These are phyloP conservation scores for Mobula birostris DNA, from an alignment of 2,113 vertebrate species.

Conservation along the genomic window DNA sequence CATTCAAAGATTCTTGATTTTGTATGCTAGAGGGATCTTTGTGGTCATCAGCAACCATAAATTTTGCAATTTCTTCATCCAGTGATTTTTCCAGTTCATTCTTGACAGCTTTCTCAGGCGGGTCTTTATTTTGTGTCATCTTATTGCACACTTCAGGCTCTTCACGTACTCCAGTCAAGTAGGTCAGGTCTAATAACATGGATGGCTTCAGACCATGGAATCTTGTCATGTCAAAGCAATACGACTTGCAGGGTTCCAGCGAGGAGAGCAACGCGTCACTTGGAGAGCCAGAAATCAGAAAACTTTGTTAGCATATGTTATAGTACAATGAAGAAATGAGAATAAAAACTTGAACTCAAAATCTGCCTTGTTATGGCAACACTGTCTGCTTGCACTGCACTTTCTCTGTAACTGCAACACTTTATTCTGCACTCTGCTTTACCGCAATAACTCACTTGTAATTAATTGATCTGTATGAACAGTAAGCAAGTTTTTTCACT, in stretches of 20 bases:
- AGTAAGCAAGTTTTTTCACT: too few relatives aligned
- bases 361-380: too few relatives aligned
- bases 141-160: slow-evolving; percentile 50
- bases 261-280: slow-evolving; percentile 63
- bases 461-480: too few relatives aligned
- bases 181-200: slow-evolving; percentile 62
- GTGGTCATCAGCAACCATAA: slow-evolving; percentile 44
- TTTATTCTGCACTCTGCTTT: too few relatives aligned
- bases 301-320: slow-evolving; percentile 65
- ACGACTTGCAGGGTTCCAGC: slow-evolving; percentile 58
- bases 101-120: slow-evolving; percentile 43
- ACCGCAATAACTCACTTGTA: too few relatives aligned
- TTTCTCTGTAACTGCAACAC: too few relatives aligned
- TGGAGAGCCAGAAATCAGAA: slow-evolving; percentile 75
- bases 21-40: not conserved
- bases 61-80: slow-evolving; percentile 50
- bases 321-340: slow-evolving; percentile 52
- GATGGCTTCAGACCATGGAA: slow-evolving; percentile 57
- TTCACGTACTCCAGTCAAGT: slow-evolving; percentile 61
- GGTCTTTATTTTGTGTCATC: slow-evolving; percentile 41
- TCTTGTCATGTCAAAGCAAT: slow-evolving; percentile 53
- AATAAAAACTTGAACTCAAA: slow-evolving; percentile 22
- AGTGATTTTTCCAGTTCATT: slow-evolving; percentile 45
- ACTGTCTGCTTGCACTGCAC: too few relatives aligned
- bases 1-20: not conserved